Evolutionary conservation across 2,888 invertebrate genomes (phyloP).

Genomic region (Epirrhoe tristata): DNA sequence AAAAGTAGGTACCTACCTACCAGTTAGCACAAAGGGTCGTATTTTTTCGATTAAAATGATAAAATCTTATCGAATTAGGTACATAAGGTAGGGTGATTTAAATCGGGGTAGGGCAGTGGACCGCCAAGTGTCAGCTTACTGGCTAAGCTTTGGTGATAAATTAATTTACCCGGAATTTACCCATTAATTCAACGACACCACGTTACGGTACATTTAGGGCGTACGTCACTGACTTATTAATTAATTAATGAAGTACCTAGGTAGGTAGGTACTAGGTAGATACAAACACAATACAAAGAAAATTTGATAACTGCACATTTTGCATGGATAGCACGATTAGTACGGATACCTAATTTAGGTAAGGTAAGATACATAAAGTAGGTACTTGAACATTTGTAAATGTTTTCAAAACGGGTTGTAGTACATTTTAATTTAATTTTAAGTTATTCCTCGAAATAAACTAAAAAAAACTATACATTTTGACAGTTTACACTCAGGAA

Average conservation of each 20-base stretch:
- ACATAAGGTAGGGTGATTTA: conserved; percentile 10
- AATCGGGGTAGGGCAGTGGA: conserved; percentile 22
- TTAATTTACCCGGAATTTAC: conserved; percentile 65
- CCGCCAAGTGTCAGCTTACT: conserved; percentile 68
- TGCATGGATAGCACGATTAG: neutral
- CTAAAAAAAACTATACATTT: too few relatives aligned
- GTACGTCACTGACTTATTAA: conserved; percentile 29
- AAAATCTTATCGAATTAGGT: neutral
- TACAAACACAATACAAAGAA: too few relatives aligned
- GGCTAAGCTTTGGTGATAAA: conserved; percentile 51
- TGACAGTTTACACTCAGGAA: too few relatives aligned
- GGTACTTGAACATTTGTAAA: too few relatives aligned
- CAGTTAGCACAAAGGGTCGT: too few relatives aligned
- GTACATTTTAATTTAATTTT: too few relatives aligned
- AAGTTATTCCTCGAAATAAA: too few relatives aligned
- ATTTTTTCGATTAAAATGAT: neutral
- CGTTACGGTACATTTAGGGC: conserved; percentile 37
- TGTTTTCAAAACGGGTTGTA: too few relatives aligned
- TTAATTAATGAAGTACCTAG: conserved; percentile 1
- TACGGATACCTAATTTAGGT: too few relatives aligned
- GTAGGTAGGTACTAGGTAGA: too few relatives aligned
- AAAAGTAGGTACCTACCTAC: too few relatives aligned
- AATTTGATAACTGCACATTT: neutral
- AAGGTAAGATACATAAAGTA: too few relatives aligned
- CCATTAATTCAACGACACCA: conserved; percentile 47